phyloP scores from a whole-genome alignment of 2,113 vertebrate species.

The Origma solitaria region DNA sequence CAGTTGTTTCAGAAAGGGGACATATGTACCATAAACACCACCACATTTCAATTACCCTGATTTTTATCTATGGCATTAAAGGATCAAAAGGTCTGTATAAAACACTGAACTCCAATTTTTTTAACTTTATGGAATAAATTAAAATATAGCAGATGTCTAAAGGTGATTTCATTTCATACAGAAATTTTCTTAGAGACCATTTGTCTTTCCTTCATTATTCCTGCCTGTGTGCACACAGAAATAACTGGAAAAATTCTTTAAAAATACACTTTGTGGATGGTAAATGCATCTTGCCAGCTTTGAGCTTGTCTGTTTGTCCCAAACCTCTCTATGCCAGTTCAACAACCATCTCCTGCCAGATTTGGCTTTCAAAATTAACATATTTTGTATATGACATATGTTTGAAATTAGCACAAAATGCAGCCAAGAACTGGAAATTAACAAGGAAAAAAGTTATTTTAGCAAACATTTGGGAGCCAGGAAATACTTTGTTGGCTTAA shows the following conservation, averaged over 20 bases:
- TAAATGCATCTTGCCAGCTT: constrained; percentile 36
- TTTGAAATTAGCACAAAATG: constrained; percentile 70
- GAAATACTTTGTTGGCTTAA: constrained; percentile 55
- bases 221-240: neutral
- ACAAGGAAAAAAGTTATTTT: constrained; percentile 64
- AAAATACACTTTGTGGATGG: neutral
- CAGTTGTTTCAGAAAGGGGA: neutral
- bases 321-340: constrained; percentile 34
- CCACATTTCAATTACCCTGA: neutral
- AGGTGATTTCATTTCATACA: neutral
- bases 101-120: neutral
- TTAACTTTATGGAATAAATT: neutral
- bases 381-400: constrained; percentile 72
- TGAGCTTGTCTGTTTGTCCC: constrained; percentile 62
- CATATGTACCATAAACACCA: neutral
- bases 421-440: constrained; percentile 72
- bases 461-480: constrained; percentile 65
- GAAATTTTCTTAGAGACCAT: constrained; percentile 11
- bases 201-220: constrained; percentile 10
- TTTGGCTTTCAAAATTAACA: constrained; percentile 68
- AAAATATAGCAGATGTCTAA: neutral
- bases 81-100: neutral
- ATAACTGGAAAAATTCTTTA: constrained; percentile 28
- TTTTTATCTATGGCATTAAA: neutral
- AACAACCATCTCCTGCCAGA: constrained; percentile 64